Evolutionary conservation across 2,113 vertebrate species (phyloP).

Genomic region (Thryonomys swinderianus): DNA sequence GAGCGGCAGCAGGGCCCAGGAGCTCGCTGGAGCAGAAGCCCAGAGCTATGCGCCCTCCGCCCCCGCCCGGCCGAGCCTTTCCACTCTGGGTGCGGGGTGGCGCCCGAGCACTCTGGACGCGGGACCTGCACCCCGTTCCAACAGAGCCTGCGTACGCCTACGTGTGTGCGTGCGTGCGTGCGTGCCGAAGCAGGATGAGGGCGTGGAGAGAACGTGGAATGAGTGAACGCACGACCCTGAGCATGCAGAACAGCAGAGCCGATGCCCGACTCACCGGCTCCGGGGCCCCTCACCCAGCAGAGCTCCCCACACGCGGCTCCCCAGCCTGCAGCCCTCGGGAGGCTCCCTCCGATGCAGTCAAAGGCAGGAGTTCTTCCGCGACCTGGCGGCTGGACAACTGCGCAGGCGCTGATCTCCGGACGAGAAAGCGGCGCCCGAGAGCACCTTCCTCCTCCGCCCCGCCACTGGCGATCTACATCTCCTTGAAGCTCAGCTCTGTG

Average conservation of each 20-base stretch:
- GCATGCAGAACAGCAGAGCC: neutral
- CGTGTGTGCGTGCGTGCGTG: neutral
- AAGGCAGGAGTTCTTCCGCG: constrained; percentile 62
- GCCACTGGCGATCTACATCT: neutral
- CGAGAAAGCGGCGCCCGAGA: constrained; percentile 64
- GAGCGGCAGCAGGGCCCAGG: neutral
- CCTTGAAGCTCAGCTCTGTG: neutral
- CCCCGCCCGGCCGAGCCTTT: rapidly evolving
- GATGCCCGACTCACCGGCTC: neutral
- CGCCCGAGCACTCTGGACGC: neutral
- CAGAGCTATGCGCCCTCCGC: neutral
- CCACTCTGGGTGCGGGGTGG: too few species aligned
- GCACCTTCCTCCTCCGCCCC: neutral
- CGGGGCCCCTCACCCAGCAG: too few species aligned
- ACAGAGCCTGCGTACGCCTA: neutral
- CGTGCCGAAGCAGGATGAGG: neutral
- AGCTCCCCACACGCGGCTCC: neutral
- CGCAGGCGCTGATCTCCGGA: constrained; percentile 76
- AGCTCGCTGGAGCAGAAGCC: neutral
- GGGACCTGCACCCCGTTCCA: neutral
- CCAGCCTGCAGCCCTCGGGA: neutral
- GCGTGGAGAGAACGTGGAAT: neutral
- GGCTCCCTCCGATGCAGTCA: too few species aligned
- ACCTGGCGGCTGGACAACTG: constrained; percentile 59
- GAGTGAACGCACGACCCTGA: neutral